Evolutionary conservation across 2,888 invertebrate species (phyloP), one percentile per base, ranked within the genome.

Genomic region (Drosophila glabriapex): DNA sequence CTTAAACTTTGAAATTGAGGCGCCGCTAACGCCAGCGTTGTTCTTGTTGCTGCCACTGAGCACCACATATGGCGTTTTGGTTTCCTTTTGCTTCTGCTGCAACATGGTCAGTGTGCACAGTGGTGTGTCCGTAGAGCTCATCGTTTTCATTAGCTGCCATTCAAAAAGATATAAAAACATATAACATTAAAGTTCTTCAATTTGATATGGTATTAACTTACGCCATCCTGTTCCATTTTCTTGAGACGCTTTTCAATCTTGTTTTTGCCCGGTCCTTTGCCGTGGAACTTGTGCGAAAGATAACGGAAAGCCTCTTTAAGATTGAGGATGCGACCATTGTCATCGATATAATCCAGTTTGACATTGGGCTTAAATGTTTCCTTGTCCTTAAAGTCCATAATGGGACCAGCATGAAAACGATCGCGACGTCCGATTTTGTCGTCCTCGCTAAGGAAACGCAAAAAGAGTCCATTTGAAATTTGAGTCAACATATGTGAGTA

Each of bases 201-300:
- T 41, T n/a, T 3, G 0, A 0, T 31, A 16, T 12, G 14, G n/a
- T 14, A 22, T 16, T 14, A 35, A 46, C 43, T 31, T 91, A 97
- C 97, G 94, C 97, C 97, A 93, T 98, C 98, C 93, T 99, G 99
- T 90, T 98, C 97, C 78, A 96, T 95, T 94, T 99, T 99, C 94
- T 98, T 98, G 94, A 98, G 96, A 80, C 99, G 95, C 92, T 99
- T 99, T 94, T 99, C 99, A 87, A 96, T 96, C 94, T 99, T 99
- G 94, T 98, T 99, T 94, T 99, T 99, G 64, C 99, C 99, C 28
- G 99, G 99, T 3, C 99, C 99, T 94, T 99, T 99, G 62, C 99
- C 99, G 94, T 99, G 99, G 94, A 99, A 99, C 94, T 99, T 98
- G 94, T 99, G 99, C 31, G 98, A 98, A 64, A 99, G 95, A 94